Percentiles rank a stretch among this genome's conserved stretches.
These are phyloP conservation scores for Raja brachyura DNA, from an alignment of 2,113 vertebrate species.

Conservation along the genomic window DNA sequence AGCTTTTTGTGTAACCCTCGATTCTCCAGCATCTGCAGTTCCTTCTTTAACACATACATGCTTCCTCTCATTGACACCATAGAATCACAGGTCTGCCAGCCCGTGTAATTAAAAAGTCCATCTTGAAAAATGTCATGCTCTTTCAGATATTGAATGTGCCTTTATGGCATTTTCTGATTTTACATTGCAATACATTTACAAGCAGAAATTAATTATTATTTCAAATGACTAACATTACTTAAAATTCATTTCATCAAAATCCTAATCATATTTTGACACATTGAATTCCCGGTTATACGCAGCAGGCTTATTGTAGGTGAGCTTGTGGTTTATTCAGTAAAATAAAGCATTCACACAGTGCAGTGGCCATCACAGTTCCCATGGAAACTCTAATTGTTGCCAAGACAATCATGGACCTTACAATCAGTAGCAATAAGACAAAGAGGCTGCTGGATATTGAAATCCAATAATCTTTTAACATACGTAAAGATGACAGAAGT, in stretches of 20 bases:
- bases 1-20: no score
- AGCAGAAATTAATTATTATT: background rate
- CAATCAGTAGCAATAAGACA: background rate
- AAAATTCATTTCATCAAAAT: background rate
- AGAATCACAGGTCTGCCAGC: background rate
- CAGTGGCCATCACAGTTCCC: slow-evolving; percentile 10
- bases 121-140: background rate
- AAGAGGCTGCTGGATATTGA: background rate
- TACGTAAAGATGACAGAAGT: background rate
- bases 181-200: background rate
- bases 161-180: background rate
- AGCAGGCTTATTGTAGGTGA: background rate
- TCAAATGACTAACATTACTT: background rate
- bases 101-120: background rate
- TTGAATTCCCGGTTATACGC: slow-evolving; percentile 10
- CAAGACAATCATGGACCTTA: background rate
- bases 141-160: background rate
- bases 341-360: background rate
- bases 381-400: slow-evolving; percentile 17
- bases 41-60: no score
- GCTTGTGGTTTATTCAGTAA: background rate
- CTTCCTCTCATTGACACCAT: background rate
- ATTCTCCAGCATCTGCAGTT: no score
- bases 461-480: slow-evolving; percentile 15
- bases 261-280: background rate